Evolutionary conservation across 2,888 invertebrate species (phyloP), one percentile per base, ranked within the genome.

Genomic region (Therioaphis trifolii): DNA sequence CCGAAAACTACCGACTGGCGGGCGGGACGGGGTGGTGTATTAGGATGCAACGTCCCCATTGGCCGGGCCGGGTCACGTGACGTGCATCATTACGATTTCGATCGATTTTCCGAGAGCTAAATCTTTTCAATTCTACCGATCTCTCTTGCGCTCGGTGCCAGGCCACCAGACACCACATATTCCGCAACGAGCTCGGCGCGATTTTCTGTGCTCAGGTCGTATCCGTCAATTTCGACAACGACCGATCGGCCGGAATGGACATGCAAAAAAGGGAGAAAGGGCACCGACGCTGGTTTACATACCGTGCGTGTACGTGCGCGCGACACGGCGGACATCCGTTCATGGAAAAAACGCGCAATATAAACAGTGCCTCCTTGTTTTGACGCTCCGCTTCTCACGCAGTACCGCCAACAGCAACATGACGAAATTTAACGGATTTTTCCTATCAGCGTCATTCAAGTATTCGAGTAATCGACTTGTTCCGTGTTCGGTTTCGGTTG

Each of bases 11-110:
- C 61, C 21, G 49, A 72, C 29, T 9, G 49, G 35, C 72, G 46
- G 72, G 72, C 71, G 80, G 80, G 80, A 72, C 63, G 80, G 80
- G 80, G 80, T 49, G 80, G 80, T 74, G 72, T 82, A 74, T 46
- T 63, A 82, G 49, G 80, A 82, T 86, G 86, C 86, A 85, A 85
- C 85, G 85, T 85, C 87, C 86, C 87, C 86, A 88, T 88, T 88
- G 88, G 88, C 86, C 86, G 84, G 85, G 66, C 77, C 80, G 49
- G 85, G 87, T 88, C 88, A 88, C 87, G 87, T 88, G 88, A 87
- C 87, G 86, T 63, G 21, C 68, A 85, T 82, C 85, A 84, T 77
- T 84, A 84, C 78, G 85, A 86, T 86, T 86, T 84, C 85, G 86
- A 86, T 86, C 85, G 86, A 86, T 86, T 86, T 86, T 85, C 86